Evolutionary conservation across 1,140 invertebrate genomes (phyloP), one percentile per base, ranked within the genome.

Genomic region (Chymomyza costata): DNA sequence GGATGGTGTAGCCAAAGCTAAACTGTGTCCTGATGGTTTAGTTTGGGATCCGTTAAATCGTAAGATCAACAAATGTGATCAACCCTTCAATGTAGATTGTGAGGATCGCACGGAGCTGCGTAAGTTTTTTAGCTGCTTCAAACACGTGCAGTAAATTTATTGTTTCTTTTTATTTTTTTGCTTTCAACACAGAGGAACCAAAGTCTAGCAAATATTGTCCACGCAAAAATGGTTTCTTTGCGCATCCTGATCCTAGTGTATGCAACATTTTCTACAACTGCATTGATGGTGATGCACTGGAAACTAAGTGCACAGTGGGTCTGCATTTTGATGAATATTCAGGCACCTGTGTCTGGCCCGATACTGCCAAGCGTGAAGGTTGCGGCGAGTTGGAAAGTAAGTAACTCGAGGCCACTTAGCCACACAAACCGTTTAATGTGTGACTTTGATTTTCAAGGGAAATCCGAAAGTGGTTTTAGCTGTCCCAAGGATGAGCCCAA

Each of bases 261-360:
- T 96, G 95, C 87, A 92, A 95, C 78, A 86, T 94, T 40, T 97
- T 96, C 89, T 95, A 89, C 88, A 95, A 95, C 85, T 96, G 95
- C 82, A 95, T 95, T 62, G 92, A 95, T 47, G 94, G 95, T 14
- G 92, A 93, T 19, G 89, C 91, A 19, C 92, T 89, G 30, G 92
- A 94, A 83, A 93, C 92, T 65, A 92, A 90, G 30, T 97, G 95
- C 83, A 94, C 94, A 0, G 90, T 91, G 55, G 93, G 94, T 6
- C 88, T 97, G 5, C 93, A 95, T 73, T 97, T 96, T 84, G 93
- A 95, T 69, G 94, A 95, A 78, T 94, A 92, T 86, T 91, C 90
- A 31, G 84, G 84, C 44, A 94, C 92, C 11, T 96, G 95, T 71
- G 94, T 95, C 13, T 96, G 94, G 94, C 94, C 94, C 1, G 93